These are phyloP conservation scores for Psittacula cyanocephala DNA, from an alignment of 2,113 vertebrate genomes.

Conservation along the genomic window DNA sequence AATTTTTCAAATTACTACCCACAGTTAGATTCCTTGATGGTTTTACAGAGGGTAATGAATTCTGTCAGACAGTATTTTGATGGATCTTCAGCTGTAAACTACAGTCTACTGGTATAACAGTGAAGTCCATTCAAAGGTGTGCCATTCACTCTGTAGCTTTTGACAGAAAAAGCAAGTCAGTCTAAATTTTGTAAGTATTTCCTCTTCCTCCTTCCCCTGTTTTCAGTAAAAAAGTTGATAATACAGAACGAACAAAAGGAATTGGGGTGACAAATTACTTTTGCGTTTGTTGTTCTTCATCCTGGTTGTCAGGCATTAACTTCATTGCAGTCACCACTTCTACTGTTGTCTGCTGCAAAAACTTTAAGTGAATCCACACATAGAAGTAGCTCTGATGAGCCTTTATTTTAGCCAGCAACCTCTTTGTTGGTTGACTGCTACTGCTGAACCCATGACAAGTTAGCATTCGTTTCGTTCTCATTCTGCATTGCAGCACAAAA, in stretches of 20 bases:
- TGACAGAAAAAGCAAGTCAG: background rate
- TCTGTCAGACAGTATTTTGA: background rate
- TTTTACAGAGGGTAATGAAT: background rate
- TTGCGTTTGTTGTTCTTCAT: background rate
- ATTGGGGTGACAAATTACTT: background rate
- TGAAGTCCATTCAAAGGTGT: background rate
- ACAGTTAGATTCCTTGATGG: background rate
- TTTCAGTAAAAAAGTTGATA: background rate
- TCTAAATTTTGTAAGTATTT: background rate
- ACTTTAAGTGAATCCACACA: background rate
- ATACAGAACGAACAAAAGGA: background rate
- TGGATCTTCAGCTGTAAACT: background rate
- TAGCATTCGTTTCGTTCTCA: background rate
- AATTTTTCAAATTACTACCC: conserved; percentile 1
- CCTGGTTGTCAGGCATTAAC: background rate
- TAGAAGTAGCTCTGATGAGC: background rate
- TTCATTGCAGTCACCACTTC: background rate
- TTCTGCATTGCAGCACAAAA: background rate
- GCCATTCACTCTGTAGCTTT: background rate
- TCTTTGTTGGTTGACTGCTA: too few relatives aligned
- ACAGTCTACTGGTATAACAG: background rate
- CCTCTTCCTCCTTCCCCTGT: background rate
- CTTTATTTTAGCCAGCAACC: background rate
- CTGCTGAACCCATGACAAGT: too few relatives aligned
- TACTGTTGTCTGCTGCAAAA: background rate